These are phyloP conservation scores for Halocynthia aurantium DNA, from an alignment of 23 tunicate genomes.

Conservation along the genomic window DNA sequence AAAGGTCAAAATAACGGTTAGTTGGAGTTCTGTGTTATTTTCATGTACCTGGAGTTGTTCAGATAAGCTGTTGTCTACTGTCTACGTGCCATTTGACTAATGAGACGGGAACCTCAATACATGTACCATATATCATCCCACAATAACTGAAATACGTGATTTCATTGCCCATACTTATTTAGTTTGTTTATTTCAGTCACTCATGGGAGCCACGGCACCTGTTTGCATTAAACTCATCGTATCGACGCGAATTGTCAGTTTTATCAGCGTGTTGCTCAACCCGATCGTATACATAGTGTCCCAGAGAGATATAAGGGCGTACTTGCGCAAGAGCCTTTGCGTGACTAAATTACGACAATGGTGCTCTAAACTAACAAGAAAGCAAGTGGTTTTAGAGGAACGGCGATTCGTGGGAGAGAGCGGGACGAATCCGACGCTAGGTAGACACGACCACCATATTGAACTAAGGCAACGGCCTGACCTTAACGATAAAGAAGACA, in stretches of 20 bases:
- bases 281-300: conserved; percentile 87
- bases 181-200: conserved; percentile 28
- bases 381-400: conserved; percentile 2
- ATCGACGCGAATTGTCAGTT: conserved; percentile 55
- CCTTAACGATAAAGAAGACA: conserved; percentile 22
- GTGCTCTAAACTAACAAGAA: conserved; percentile 8
- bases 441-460: conserved; percentile 41
- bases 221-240: conserved; percentile 38
- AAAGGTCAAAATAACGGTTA: too few relatives aligned
- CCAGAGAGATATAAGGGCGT: conserved; percentile 59
- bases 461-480: conserved; percentile 43
- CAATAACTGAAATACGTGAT: not conserved
- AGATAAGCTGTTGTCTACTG: too few relatives aligned
- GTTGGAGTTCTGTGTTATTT: not conserved
- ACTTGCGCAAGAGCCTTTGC: conserved; percentile 31
- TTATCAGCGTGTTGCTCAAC: conserved; percentile 85
- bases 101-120: too few relatives aligned
- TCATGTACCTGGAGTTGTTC: not conserved
- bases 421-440: conserved; percentile 23
- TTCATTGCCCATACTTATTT: not conserved
- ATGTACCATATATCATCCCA: too few relatives aligned
- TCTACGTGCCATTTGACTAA: too few relatives aligned
- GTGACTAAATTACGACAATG: conserved; percentile 5
- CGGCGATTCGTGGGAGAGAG: conserved; percentile 36
- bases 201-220: conserved; percentile 35